A percentile compares a stretch with the other conserved stretches of the same genome.
These are phyloP conservation scores for Sepiola atlantica DNA, from an alignment of 2,888 invertebrate species.

Conservation along the genomic window DNA sequence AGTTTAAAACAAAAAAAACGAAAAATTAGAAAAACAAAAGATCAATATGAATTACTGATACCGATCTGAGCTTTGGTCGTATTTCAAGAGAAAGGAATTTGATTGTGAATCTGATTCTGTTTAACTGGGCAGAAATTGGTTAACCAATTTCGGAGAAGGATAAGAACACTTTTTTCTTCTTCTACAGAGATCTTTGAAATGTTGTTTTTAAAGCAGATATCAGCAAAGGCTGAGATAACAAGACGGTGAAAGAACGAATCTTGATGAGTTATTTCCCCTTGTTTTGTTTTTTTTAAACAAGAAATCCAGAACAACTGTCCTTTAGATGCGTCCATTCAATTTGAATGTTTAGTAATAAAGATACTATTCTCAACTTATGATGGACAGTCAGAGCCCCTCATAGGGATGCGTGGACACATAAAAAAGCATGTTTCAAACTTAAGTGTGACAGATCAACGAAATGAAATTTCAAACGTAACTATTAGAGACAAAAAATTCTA, in stretches of 20 bases:
- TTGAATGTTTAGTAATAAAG: too few relatives aligned
- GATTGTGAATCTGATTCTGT: neutral
- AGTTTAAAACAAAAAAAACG: neutral
- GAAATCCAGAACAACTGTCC: too few relatives aligned
- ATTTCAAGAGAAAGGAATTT: neutral
- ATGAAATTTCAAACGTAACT: too few relatives aligned
- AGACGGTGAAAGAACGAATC: neutral
- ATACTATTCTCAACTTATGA: too few relatives aligned
- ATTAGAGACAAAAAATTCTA: too few relatives aligned
- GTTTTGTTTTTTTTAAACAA: neutral
- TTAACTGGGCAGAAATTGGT: neutral
- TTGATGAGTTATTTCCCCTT: neutral
- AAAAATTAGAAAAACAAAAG: neutral
- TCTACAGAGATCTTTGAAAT: neutral
- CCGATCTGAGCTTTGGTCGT: neutral
- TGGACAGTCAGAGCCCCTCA: too few relatives aligned
- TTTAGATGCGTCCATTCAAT: too few relatives aligned
- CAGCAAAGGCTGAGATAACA: neutral
- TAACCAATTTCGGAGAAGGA: neutral
- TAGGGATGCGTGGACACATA: too few relatives aligned
- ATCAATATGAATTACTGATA: neutral
- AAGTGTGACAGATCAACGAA: too few relatives aligned
- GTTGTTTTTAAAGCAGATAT: neutral
- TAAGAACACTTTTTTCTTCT: neutral
- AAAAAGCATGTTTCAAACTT: too few relatives aligned